These are phyloP conservation scores for Rhinogobio ventralis DNA, from an alignment of 2,797 vertebrate species.

Conservation along the genomic window DNA sequence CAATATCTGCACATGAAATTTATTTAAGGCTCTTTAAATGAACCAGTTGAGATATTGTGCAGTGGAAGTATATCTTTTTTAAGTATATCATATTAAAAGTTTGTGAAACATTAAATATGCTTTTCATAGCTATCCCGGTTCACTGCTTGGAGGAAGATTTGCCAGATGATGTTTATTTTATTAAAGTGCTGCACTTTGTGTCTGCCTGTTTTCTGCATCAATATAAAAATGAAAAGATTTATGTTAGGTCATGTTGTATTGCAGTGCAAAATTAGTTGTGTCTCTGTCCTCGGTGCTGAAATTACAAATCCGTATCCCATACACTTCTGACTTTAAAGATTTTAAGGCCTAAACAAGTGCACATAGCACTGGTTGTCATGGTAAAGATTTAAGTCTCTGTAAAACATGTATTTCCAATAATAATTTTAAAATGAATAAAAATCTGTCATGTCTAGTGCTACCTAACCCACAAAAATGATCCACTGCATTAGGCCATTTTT, in stretches of 20 bases:
- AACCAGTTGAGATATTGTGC: not conserved
- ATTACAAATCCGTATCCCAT: not conserved
- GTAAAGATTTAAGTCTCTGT: not conserved
- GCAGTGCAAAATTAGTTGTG: not conserved
- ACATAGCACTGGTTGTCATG: not conserved
- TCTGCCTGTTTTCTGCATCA: not conserved
- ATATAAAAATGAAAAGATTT: not conserved
- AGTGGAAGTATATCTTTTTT: not conserved
- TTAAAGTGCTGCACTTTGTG: not conserved
- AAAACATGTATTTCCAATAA: not conserved
- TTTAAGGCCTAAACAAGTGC: not conserved
- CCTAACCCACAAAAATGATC: not conserved
- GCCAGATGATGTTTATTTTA: not conserved
- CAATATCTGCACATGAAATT: not conserved
- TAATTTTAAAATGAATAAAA: not conserved
- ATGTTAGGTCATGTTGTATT: not conserved
- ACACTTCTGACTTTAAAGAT: not conserved
- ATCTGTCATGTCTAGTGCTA: not conserved
- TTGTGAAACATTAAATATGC: not conserved
- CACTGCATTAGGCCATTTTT: not conserved
- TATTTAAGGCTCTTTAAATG: not conserved
- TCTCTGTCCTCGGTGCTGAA: conserved; percentile 15
- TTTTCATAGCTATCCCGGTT: not conserved
- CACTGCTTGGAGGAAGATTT: not conserved
- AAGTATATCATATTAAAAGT: not conserved